Percentiles rank a stretch among this genome's conserved stretches.
Conservation (phyloP, 2,113 vertebrate genomes). For the Puffinus mauretanicus region DNA sequence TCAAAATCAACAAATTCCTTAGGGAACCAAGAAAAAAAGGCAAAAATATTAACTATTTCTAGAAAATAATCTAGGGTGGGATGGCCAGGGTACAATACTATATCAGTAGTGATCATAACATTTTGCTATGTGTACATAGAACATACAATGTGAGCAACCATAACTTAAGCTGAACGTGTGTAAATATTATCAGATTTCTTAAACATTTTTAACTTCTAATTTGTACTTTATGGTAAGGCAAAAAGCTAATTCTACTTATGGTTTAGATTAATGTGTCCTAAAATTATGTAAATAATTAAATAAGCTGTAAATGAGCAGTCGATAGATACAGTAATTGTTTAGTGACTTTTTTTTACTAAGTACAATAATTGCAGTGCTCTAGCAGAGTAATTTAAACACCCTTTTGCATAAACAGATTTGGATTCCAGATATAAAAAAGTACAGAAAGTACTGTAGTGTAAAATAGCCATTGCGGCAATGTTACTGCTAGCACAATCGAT, state of each 20-base stretch:
- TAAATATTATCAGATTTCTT: conserved; percentile 90
- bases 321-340: conserved; percentile 73
- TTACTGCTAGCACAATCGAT: not conserved
- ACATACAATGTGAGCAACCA: conserved; percentile 75
- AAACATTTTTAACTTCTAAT: conserved; percentile 89
- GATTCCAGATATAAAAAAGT: conserved; percentile 55
- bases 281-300: conserved; percentile 89
- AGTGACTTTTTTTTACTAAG: conserved; percentile 74
- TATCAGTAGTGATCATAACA: conserved; percentile 71
- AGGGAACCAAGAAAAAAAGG: conserved; percentile 50
- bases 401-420: conserved; percentile 75
- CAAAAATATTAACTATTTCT: conserved; percentile 67
- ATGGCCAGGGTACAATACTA: conserved; percentile 71
- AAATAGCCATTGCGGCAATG: not conserved
- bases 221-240: conserved; percentile 87
- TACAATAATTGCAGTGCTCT: conserved; percentile 75
- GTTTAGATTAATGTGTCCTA: conserved; percentile 78
- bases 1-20: conserved; percentile 64
- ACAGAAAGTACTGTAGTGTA: conserved; percentile 18
- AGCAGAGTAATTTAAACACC: conserved; percentile 82
- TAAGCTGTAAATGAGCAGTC: conserved; percentile 79
- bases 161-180: conserved; percentile 78
- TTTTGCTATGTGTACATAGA: conserved; percentile 84
- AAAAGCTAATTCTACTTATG: conserved; percentile 82
- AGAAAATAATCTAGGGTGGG: conserved; percentile 41